Evolutionary conservation across 2,113 vertebrate genomes (phyloP), one percentile per base, ranked within the genome.

Genomic region (Cephalopholis sonnerati): DNA sequence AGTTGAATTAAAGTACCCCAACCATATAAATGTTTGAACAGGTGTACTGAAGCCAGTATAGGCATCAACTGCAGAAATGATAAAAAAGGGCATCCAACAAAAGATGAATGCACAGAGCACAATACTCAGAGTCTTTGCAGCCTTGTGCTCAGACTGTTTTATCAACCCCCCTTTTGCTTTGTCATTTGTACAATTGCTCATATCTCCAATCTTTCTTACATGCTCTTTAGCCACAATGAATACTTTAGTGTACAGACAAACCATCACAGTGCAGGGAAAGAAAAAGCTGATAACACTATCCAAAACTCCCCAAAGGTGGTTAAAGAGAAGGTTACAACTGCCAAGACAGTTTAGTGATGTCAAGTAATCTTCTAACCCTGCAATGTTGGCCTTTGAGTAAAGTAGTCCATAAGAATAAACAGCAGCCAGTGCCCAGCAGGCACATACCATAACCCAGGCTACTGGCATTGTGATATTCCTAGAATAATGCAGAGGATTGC

Each of bases 121-220:
- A 65, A 80, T 73, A 39, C 69, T 39, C 51, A 80, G 69, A 80
- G 69, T 80, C 51, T 80, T 80, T 39, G 69, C 78, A 48, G 78
- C 78, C 12, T 80, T 80, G 29, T 65, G 69, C 46, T 80, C 78
- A 36, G 69, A 80, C 24, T 65, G 59, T 65, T 80, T 80, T 11
- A 66, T 57, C 15, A 73, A 5, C 20, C 36, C 27, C 5, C 16
- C 59, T 32, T 3, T 63, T 18, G 10, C 36, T 24, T 22, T 65
- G 15, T 65, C 51, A 51, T 22, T 54, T 15, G 46, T 70, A 61
- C 9, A 15, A 3, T 39, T 68, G 17, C 11, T 51, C 54, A 61
- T 17, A 29, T 79, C 32, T 8, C 32, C 32, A 25, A 79, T 79
- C n/a, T 71, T 71, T 70, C 8, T 70, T 7, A 54, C 48, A 32